phyloP scores from a whole-genome alignment of 2,888 invertebrate genomes.

The Acronicta leporina region DNA sequence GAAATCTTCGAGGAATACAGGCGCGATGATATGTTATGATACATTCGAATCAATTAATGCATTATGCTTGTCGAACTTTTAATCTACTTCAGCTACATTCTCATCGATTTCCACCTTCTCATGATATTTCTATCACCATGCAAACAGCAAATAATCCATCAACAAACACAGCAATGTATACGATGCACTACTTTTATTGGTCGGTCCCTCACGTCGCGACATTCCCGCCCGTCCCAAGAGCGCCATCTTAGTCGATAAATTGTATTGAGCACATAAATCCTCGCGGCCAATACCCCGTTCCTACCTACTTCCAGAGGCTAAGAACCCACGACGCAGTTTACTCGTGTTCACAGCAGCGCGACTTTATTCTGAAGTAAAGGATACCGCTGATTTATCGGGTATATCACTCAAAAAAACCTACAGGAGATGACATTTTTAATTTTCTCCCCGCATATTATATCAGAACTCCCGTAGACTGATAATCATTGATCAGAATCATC shows the following conservation, averaged over 20 bases:
- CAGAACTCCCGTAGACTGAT: too few species aligned
- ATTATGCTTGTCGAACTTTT: too few species aligned
- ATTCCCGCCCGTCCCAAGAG: constrained; percentile 60
- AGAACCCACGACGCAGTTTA: constrained; percentile 1
- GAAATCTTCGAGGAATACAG: too few species aligned
- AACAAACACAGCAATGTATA: constrained; percentile 16
- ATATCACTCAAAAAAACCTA: too few species aligned
- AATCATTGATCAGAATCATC: too few species aligned
- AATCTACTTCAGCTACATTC: background rate
- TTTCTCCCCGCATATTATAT: too few species aligned
- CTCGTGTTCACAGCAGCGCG: background rate
- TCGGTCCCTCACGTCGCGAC: constrained; percentile 63
- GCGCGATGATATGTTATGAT: too few species aligned
- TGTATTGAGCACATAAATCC: constrained; percentile 57
- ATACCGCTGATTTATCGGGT: too few species aligned
- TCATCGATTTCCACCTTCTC: constrained; percentile 3
- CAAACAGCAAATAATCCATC: constrained; percentile 14
- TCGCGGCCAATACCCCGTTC: constrained; percentile 40
- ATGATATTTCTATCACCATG: background rate
- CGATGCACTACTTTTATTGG: constrained; percentile 49
- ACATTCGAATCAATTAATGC: too few species aligned
- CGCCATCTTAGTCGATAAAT: constrained; percentile 61
- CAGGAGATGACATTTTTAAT: too few species aligned
- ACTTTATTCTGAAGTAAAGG: background rate
- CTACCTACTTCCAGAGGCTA: background rate